A percentile compares a stretch with the other conserved stretches of the same genome.
These are phyloP conservation scores for Lumbricus terrestris DNA, from an alignment of 2,888 invertebrate genomes.

Conservation along the genomic window DNA sequence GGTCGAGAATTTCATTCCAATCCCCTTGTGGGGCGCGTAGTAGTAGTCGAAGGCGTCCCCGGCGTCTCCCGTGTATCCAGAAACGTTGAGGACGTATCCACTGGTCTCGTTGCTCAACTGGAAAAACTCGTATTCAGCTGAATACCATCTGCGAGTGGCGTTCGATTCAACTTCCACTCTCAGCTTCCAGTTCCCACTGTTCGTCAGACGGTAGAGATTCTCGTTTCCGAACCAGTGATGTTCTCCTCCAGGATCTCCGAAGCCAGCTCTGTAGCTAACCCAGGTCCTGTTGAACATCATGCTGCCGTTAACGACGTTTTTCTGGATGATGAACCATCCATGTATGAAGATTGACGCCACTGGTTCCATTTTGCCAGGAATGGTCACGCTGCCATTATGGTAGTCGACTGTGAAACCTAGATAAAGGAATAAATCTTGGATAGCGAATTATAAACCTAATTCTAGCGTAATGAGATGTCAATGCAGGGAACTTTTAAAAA, in stretches of 20 bases:
- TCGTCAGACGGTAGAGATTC: not conserved
- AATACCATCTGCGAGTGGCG: not conserved
- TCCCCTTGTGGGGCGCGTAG: too few species aligned
- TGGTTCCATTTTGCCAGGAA: too few species aligned
- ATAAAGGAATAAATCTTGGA: too few species aligned
- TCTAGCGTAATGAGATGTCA: too few species aligned
- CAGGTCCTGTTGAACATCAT: not conserved
- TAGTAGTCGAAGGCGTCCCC: not conserved
- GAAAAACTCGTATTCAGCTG: not conserved
- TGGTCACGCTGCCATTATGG: too few species aligned
- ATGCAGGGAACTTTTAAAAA: too few species aligned
- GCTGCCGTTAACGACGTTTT: not conserved
- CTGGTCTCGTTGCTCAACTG: not conserved
- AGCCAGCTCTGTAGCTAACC: not conserved
- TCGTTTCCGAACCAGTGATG: slow-evolving; percentile 10
- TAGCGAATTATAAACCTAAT: too few species aligned
- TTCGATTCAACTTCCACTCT: not conserved
- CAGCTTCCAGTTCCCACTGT: not conserved
- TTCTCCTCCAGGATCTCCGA: not conserved
- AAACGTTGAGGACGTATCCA: not conserved
- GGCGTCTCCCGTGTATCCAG: slow-evolving; percentile 3
- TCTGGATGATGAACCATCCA: not conserved
- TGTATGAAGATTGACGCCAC: not conserved
- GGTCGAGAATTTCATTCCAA: not conserved
- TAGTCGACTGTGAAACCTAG: too few species aligned